Percentiles rank a stretch among this genome's conserved stretches.
Evolutionary conservation across 2,113 vertebrate genomes (phyloP).

Genomic region (Caranx ignobilis): DNA sequence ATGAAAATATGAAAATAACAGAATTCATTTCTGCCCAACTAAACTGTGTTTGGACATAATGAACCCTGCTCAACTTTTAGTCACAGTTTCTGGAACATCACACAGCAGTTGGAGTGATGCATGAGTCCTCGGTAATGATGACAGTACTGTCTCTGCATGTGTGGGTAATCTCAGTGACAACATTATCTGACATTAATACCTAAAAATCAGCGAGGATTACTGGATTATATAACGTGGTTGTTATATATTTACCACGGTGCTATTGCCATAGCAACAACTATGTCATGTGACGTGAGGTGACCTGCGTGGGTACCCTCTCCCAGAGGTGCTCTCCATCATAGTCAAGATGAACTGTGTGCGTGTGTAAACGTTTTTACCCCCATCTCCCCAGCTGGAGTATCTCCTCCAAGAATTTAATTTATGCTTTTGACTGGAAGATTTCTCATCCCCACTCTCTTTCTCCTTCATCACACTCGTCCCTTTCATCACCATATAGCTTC

Average conservation of each 20-base stretch:
- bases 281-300: slow-evolving; percentile 25
- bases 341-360: slow-evolving; percentile 1
- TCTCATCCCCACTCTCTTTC: slow-evolving; percentile 27
- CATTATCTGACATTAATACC: slow-evolving; percentile 33
- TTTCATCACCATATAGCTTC: slow-evolving; percentile 43
- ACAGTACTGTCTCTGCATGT: background rate
- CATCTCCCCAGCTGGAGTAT: slow-evolving; percentile 35
- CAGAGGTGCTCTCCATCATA: slow-evolving; percentile 26
- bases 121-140: background rate
- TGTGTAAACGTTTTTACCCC: slow-evolving; percentile 22
- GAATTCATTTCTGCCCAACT: too few relatives aligned
- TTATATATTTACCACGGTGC: slow-evolving; percentile 7
- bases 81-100: too few relatives aligned
- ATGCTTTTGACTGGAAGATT: slow-evolving; percentile 38
- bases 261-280: slow-evolving; percentile 27
- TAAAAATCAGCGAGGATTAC: slow-evolving; percentile 42
- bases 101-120: too few relatives aligned
- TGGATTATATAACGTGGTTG: slow-evolving; percentile 44
- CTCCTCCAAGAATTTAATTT: slow-evolving; percentile 41
- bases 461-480: background rate
- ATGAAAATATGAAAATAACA: background rate
- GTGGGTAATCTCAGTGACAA: slow-evolving; percentile 13
- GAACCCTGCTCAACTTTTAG: too few relatives aligned
- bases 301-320: slow-evolving; percentile 26
- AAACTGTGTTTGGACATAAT: too few relatives aligned